phyloP scores from a whole-genome alignment of 2,797 vertebrate genomes.

The Sternotherus odoratus region DNA sequence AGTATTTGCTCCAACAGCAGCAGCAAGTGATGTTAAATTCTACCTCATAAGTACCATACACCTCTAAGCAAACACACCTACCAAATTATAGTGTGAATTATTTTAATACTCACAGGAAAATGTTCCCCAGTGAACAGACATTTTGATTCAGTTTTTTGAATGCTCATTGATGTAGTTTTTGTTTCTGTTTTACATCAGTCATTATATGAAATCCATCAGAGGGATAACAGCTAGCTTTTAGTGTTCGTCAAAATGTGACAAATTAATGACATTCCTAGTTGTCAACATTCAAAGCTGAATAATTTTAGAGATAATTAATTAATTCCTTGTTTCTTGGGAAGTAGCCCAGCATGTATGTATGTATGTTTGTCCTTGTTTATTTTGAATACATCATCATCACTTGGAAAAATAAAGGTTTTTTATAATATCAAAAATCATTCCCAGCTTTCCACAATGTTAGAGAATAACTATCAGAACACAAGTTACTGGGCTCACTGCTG shows the following conservation, averaged over 20 bases:
- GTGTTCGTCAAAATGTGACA: background rate
- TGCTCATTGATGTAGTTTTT: background rate
- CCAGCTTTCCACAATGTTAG: background rate
- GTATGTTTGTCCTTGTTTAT: background rate
- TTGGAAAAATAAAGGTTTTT: background rate
- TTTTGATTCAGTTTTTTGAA: background rate
- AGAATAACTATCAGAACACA: background rate
- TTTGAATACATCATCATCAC: background rate
- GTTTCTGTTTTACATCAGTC: background rate
- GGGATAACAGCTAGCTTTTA: background rate
- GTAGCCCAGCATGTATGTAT: background rate
- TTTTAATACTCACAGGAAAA: background rate
- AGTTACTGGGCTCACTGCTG: fast-evolving
- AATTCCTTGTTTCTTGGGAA: background rate
- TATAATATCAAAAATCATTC: background rate
- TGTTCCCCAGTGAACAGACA: background rate
- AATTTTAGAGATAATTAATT: background rate
- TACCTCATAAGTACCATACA: background rate
- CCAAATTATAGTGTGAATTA: background rate
- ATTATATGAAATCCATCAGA: background rate
- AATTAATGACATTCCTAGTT: background rate
- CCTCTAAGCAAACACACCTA: background rate
- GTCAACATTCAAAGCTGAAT: background rate
- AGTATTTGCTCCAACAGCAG: background rate
- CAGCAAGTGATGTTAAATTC: background rate